A percentile compares a stretch with the other conserved stretches of the same genome.
Conservation (phyloP, 2,797 vertebrate genomes). For the Parauchenoglanis ngamensis region DNA sequence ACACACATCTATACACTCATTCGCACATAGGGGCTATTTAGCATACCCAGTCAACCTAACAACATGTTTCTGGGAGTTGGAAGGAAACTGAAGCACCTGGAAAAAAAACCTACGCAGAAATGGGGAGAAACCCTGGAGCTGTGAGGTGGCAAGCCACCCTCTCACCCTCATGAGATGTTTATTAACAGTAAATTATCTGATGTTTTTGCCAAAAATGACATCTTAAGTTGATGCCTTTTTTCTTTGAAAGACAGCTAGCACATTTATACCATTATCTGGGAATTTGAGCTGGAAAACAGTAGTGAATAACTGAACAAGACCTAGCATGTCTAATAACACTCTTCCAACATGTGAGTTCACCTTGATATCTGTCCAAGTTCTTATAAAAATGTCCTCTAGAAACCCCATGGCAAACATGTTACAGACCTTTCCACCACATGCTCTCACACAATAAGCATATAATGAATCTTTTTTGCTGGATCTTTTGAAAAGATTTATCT, state of each 20-base stretch:
- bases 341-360: background rate
- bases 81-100: background rate
- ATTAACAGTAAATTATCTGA: background rate
- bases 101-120: background rate
- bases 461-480: background rate
- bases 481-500: background rate
- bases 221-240: background rate
- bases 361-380: slow-evolving; percentile 1
- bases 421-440: background rate
- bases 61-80: background rate
- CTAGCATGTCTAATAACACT: slow-evolving; percentile 14
- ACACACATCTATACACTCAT: background rate
- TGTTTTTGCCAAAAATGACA: background rate
- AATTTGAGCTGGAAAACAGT: background rate
- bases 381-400: slow-evolving; percentile 8
- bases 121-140: background rate
- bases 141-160: background rate
- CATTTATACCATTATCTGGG: background rate
- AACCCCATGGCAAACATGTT: slow-evolving; percentile 15
- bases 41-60: background rate
- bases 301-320: background rate
- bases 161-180: background rate
- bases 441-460: background rate
- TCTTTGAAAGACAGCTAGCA: background rate
- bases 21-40: background rate